Conservation (phyloP, 2,888 invertebrate species). For the Alviniconcha strummeri region DNA sequence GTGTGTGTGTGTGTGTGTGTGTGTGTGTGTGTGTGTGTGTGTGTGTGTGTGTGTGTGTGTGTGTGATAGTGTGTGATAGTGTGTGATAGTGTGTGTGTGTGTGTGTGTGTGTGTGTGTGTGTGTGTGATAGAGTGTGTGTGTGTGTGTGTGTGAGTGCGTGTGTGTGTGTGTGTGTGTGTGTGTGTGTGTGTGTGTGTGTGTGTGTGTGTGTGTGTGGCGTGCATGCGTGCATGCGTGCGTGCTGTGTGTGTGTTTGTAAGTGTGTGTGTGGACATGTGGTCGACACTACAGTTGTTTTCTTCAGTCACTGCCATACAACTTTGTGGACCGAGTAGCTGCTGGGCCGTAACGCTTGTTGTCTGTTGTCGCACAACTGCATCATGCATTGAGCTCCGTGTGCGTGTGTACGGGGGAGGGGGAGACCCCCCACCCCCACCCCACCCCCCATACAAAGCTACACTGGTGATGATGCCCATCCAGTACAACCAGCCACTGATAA, state of each 20-base stretch:
- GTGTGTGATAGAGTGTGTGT: neutral
- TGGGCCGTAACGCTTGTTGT: no score
- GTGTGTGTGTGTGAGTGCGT: neutral
- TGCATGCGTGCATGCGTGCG: neutral
- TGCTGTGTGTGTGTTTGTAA: neutral
- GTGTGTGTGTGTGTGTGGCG: neutral
- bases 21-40: neutral
- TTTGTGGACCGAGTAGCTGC: no score
- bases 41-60: neutral
- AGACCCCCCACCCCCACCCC: no score
- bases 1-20: neutral
- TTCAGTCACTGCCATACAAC: no score
- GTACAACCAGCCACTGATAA: no score
- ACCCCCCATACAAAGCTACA: no score
- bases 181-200: conserved; percentile 6
- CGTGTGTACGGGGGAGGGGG: no score
- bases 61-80: neutral
- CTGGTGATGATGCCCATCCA: no score
- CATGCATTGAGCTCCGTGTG: no score
- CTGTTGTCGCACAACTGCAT: no score
- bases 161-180: conserved; percentile 11
- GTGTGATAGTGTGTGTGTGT: conserved; percentile 1
- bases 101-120: conserved; percentile 6
- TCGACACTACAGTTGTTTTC: no score
- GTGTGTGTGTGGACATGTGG: conserved; percentile 8